Base-by-base conservation (phyloP, 2,113 vertebrate species). In the Corapipo altera region DNA sequence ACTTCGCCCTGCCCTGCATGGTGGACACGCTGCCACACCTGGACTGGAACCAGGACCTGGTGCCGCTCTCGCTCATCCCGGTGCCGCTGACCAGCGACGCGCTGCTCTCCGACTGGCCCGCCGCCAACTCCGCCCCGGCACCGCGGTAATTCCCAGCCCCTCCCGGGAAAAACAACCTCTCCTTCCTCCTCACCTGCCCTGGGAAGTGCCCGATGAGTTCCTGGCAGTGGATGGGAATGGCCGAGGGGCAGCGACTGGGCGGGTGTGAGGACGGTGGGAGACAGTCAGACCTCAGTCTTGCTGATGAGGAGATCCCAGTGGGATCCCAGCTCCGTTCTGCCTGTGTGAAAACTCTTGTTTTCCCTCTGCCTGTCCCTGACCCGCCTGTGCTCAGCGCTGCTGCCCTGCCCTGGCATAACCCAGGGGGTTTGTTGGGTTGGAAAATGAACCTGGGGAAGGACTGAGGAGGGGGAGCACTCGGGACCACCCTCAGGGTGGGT, bases 41-140 rank as follows among this genome's bases (percentile, higher is more conserved):
- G 95, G 99, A 99, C 95, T 99, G 99, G 99, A 99, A 98, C 97
- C 99, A 99, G 76, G 99, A 99, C 87, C 98, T 99, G 62, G 92
- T 99, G 97, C 99, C 99, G 0, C 98, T 99, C 24, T 99, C 99
- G 2, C 98, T 99, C 41, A 98, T 99, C 91, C 99, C 99, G 5
- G 98, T 99, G 94, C 99, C 99, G 0, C 98, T 99, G 80, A 99
- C 98, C 91, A 98, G 97, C 4, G 99, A 99, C 73, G 52, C 98
- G 0, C 96, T 99, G 88, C 98, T 99, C 52, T 99, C 99, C 0
- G 99, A 99, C 88, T 99, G 99, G 99, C 96, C 99, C 0, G 87
- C 98, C 15, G 95, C 98, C 39, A 98, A 98, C 96, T 98, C 98
- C 0, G 97, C 97, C 52, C 99, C 99, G 1, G 99, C 98, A 26